Conservation (phyloP, 64 coral and sea anemone genomes). For the Platygyra sinensis region DNA sequence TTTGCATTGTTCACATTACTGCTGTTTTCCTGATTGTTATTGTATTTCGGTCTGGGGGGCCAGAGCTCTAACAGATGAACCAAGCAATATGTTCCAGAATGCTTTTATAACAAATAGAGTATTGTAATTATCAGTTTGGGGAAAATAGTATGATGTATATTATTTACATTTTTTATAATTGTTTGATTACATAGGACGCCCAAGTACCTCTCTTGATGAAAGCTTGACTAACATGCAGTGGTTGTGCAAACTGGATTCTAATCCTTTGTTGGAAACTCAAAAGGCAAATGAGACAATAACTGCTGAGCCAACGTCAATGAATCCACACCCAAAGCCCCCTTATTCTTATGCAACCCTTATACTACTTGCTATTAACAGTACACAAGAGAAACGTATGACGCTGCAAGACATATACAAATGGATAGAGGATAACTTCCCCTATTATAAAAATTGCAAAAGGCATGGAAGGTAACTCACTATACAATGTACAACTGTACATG, state of each 20-base stretch:
- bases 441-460: conserved; percentile 94
- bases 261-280: conserved; percentile 51
- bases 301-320: conserved; percentile 37
- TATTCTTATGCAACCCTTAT: conserved; percentile 97
- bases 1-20: no score
- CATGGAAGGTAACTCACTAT: conserved; percentile 92
- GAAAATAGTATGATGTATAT: neutral
- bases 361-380: conserved; percentile 94
- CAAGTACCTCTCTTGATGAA: conserved; percentile 71
- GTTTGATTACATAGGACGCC: conserved; percentile 26
- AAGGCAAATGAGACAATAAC: neutral
- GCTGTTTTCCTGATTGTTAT: no score
- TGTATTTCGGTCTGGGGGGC: no score
- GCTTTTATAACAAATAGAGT: no score
- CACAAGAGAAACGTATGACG: conserved; percentile 92
- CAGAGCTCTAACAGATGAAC: no score
- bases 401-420: conserved; percentile 94
- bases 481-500: no score
- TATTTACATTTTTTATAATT: conserved; percentile 23
- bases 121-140: no score
- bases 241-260: conserved; percentile 86
- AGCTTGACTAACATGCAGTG: conserved; percentile 99
- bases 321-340: conserved; percentile 84
- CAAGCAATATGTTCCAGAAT: no score
- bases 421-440: conserved; percentile 93